phyloP scores from a whole-genome alignment of 23 tunicate species.

The Corella eumyota region DNA sequence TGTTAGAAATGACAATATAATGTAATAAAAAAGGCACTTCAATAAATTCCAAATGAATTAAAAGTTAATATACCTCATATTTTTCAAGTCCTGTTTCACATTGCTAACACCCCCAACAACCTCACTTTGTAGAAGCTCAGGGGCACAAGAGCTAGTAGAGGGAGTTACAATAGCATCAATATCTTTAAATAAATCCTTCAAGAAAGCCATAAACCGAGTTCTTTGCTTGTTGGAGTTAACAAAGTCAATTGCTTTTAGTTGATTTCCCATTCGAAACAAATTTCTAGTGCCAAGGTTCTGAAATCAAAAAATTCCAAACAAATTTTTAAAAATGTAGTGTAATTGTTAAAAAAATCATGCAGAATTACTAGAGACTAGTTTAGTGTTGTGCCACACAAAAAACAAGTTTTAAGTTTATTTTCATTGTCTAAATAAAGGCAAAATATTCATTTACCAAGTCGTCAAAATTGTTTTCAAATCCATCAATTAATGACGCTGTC shows the following conservation, averaged over 20 bases:
- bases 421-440: neutral
- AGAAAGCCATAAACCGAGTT: conserved; percentile 13
- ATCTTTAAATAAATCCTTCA: conserved; percentile 23
- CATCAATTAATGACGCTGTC: conserved; percentile 8
- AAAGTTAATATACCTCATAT: conserved; percentile 36
- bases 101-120: conserved; percentile 24
- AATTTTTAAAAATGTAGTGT: neutral
- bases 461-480: conserved; percentile 24
- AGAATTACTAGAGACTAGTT: too few relatives aligned
- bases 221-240: conserved; percentile 43
- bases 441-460: conserved; percentile 14
- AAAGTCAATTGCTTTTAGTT: conserved; percentile 31
- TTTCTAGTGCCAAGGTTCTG: conserved; percentile 15
- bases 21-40: too few relatives aligned
- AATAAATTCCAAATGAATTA: too few relatives aligned
- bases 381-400: neutral
- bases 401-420: neutral
- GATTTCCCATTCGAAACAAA: conserved; percentile 7
- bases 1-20: too few relatives aligned
- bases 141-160: conserved; percentile 42
- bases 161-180: conserved; percentile 62
- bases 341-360: neutral
- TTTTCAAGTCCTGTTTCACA: conserved; percentile 25
- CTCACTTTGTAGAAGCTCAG: conserved; percentile 20
- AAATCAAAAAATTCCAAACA: neutral